These are phyloP conservation scores for Hirundo rustica DNA, from an alignment of 2,797 vertebrate genomes.

Conservation along the genomic window DNA sequence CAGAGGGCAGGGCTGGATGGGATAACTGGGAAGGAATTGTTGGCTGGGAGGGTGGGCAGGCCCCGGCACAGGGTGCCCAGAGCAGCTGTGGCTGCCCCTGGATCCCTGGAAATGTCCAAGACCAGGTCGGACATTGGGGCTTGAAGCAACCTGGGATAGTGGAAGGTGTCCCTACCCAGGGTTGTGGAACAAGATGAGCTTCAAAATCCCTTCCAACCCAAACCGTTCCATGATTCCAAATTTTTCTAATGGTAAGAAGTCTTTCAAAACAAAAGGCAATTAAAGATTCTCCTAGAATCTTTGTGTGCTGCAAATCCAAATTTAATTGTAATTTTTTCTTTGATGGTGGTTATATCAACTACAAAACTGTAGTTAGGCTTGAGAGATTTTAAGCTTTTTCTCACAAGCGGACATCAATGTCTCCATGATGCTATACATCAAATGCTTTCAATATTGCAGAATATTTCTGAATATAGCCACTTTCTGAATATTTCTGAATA, in stretches of 20 bases:
- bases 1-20: background rate
- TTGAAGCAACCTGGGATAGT: background rate
- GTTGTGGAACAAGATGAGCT: background rate
- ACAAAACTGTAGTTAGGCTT: background rate
- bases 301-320: background rate
- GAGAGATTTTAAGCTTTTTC: background rate
- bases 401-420: background rate
- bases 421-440: background rate
- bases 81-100: background rate
- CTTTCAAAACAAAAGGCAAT: background rate
- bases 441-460: background rate
- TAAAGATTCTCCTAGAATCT: background rate
- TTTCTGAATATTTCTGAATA: background rate
- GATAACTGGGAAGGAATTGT: background rate
- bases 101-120: background rate
- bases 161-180: background rate
- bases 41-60: fast-evolving
- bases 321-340: background rate
- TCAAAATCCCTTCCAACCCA: background rate
- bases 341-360: background rate
- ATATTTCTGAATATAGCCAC: background rate
- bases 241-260: background rate
- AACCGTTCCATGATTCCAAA: background rate
- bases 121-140: fast-evolving
- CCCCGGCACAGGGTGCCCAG: background rate